Conservation (phyloP, 2,113 vertebrate species). For the Panurus biarmicus region DNA sequence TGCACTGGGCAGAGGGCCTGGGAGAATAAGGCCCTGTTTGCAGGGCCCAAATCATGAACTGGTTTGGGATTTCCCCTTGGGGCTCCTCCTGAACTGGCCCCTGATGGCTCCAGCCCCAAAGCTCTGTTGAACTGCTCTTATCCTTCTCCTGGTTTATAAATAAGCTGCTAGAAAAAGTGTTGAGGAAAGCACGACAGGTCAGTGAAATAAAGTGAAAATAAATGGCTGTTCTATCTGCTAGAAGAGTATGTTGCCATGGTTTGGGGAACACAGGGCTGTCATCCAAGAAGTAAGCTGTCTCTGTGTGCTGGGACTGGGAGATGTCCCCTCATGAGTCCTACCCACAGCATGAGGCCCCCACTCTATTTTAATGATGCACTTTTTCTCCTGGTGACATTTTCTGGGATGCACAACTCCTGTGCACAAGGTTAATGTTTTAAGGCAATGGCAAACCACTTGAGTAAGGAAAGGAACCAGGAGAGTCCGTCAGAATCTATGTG, state of each 20-base stretch:
- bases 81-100: not conserved
- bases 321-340: fast-evolving
- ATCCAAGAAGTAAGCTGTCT: not conserved
- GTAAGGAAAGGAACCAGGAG: not conserved
- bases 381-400: not conserved
- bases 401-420: not conserved
- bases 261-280: fast-evolving
- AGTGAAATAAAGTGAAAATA: no score
- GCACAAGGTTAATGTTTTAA: not conserved
- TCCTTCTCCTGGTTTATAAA: not conserved
- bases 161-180: not conserved
- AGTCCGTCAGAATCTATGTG: not conserved
- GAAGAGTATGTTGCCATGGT: not conserved
- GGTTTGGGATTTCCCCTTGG: fast-evolving
- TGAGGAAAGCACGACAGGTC: not conserved
- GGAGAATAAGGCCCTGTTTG: fast-evolving
- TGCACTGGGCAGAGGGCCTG: not conserved
- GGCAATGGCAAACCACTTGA: not conserved
- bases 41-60: not conserved
- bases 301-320: not conserved
- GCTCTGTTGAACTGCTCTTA: not conserved
- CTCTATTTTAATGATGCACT: not conserved
- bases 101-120: fast-evolving
- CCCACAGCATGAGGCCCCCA: not conserved
- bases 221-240: not conserved